Evolutionary conservation across 2,113 vertebrate species (phyloP).

Genomic region (Psittacula cyanocephala): DNA sequence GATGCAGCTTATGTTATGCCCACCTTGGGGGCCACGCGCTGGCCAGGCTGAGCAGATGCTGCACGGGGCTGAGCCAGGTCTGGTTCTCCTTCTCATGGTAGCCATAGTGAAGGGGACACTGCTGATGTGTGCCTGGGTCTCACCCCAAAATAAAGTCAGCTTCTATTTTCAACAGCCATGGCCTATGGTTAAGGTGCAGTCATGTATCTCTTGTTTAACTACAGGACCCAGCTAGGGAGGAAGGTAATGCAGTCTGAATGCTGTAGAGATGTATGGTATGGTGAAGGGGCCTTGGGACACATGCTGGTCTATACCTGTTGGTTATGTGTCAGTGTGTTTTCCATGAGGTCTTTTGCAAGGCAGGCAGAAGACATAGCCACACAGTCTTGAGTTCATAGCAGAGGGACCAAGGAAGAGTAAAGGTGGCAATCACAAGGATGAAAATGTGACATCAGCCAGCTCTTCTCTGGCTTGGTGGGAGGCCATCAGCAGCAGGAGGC

Average conservation of each 20-base stretch:
- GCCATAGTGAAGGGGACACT: not conserved
- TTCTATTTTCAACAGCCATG: rapidly evolving
- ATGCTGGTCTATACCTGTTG: not conserved
- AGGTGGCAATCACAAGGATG: not conserved
- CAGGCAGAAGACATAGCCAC: not conserved
- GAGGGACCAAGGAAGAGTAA: not conserved
- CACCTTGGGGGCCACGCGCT: rapidly evolving
- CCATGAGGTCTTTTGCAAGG: not conserved
- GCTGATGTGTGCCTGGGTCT: rapidly evolving
- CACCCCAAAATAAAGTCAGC: not conserved
- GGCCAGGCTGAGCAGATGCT: not conserved
- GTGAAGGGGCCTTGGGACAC: no score
- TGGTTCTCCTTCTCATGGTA: not conserved
- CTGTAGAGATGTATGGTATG: not conserved
- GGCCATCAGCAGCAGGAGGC: not conserved
- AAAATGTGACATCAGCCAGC: not conserved
- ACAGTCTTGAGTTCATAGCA: not conserved
- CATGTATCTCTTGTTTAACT: not conserved
- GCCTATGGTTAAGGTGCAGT: not conserved
- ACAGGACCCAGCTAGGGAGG: not conserved
- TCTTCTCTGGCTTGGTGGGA: not conserved
- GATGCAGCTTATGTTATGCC: rapidly evolving
- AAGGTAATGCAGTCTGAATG: not conserved
- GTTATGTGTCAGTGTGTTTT: not conserved
- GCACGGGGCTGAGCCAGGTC: rapidly evolving